Evolutionary conservation across 2,113 vertebrate species (phyloP).

Genomic region (Cichladusa arquata): DNA sequence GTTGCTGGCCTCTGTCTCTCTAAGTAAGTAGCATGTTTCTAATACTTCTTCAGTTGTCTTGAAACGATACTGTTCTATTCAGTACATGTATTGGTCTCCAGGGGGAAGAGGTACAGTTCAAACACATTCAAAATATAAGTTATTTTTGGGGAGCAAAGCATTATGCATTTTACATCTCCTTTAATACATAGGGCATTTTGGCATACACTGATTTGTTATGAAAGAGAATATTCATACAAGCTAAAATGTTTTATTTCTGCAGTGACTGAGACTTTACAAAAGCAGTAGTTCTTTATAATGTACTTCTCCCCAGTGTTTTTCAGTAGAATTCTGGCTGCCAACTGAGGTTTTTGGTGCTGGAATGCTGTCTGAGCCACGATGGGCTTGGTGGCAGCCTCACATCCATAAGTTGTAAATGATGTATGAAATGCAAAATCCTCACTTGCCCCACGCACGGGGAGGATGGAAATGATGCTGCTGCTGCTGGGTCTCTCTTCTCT

Average conservation of each 20-base stretch:
- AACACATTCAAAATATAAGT: background rate
- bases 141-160: background rate
- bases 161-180: background rate
- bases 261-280: background rate
- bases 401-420: conserved; percentile 47
- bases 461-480: background rate
- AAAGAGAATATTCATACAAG: conserved; percentile 1
- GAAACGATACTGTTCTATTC: background rate
- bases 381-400: background rate
- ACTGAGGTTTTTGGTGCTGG: background rate
- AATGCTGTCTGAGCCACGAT: background rate
- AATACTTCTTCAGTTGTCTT: background rate
- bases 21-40: background rate
- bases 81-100: background rate
- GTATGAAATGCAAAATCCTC: conserved; percentile 49
- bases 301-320: background rate
- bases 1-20: background rate
- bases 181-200: background rate
- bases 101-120: background rate
- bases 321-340: background rate
- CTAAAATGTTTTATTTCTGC: background rate
- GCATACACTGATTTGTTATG: background rate
- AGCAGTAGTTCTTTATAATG: background rate
- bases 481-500: background rate
- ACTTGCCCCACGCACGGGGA: rapidly evolving